Conservation (phyloP, 2,797 vertebrate species). For the Enteromius trimaculatus region DNA sequence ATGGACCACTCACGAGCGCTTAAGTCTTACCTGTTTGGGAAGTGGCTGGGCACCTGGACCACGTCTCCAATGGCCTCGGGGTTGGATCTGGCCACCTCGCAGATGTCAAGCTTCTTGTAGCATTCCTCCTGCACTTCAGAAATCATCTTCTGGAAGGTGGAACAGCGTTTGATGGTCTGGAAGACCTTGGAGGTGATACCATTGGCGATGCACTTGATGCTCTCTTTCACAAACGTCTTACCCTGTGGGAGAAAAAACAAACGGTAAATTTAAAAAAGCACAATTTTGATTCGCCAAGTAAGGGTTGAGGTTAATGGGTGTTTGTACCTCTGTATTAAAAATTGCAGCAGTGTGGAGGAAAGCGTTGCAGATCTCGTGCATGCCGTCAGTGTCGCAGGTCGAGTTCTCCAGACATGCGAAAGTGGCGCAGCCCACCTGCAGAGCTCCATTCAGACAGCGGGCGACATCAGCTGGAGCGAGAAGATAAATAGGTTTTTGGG, state of each 20-base stretch:
- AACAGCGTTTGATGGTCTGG: slow-evolving; percentile 89
- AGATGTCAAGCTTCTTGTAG: slow-evolving; percentile 89
- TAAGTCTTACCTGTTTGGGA: slow-evolving; percentile 87
- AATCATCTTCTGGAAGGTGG: slow-evolving; percentile 94
- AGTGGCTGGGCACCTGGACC: slow-evolving; percentile 87
- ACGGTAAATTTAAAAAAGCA: neutral
- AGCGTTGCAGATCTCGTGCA: slow-evolving; percentile 93
- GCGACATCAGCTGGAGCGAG: slow-evolving; percentile 85
- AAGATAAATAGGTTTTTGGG: neutral
- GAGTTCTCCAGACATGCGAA: slow-evolving; percentile 97
- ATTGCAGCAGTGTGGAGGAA: slow-evolving; percentile 91
- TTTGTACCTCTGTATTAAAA: slow-evolving; percentile 92
- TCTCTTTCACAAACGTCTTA: slow-evolving; percentile 95
- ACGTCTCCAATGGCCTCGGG: slow-evolving; percentile 92
- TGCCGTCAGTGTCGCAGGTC: slow-evolving; percentile 94
- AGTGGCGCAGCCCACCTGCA: slow-evolving; percentile 91
- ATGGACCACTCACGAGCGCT: neutral
- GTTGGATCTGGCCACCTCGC: slow-evolving; percentile 85
- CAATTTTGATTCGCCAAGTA: neutral
- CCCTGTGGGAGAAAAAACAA: slow-evolving; percentile 75
- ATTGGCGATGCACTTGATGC: slow-evolving; percentile 91
- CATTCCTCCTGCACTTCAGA: slow-evolving; percentile 94
- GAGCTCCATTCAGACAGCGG: slow-evolving; percentile 86
- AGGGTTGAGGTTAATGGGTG: neutral
- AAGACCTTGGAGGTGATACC: slow-evolving; percentile 88